These are phyloP conservation scores for Tragopan temminckii DNA, from an alignment of 2,797 vertebrate species.

Conservation along the genomic window DNA sequence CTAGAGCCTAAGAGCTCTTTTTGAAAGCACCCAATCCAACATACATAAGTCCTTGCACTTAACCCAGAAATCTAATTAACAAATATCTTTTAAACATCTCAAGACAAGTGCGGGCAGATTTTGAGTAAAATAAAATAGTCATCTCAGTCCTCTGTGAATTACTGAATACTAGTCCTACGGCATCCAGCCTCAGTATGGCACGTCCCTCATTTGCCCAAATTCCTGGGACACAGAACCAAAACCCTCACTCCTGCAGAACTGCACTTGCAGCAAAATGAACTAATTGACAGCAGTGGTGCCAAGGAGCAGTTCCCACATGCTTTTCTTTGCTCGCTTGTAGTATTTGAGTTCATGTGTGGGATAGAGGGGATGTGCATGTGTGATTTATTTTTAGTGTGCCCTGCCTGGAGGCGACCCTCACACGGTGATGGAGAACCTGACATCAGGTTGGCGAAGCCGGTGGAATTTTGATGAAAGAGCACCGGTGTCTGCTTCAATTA, in stretches of 20 bases:
- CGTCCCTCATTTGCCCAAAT: background rate
- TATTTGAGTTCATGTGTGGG: background rate
- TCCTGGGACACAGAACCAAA: background rate
- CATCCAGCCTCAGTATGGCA: background rate
- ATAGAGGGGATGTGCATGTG: background rate
- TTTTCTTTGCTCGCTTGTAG: conserved; percentile 33
- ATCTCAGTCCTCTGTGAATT: background rate
- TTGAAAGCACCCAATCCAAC: background rate
- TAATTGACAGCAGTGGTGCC: background rate
- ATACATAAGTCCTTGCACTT: background rate
- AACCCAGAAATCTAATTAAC: background rate
- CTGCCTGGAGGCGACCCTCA: conserved; percentile 37
- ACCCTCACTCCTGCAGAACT: background rate
- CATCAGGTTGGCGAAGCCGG: conserved; percentile 30
- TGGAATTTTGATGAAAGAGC: conserved; percentile 40
- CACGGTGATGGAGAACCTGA: conserved; percentile 32
- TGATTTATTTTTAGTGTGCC: conserved; percentile 17
- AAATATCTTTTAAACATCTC: background rate
- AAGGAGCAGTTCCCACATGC: conserved; percentile 10
- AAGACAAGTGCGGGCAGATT: background rate
- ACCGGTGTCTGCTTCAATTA: conserved; percentile 59
- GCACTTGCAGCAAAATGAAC: background rate
- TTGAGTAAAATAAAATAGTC: background rate
- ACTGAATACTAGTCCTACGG: background rate
- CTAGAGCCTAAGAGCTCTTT: background rate